phyloP scores from a whole-genome alignment of 1,140 invertebrate genomes.

The Drosophila insularis region DNA sequence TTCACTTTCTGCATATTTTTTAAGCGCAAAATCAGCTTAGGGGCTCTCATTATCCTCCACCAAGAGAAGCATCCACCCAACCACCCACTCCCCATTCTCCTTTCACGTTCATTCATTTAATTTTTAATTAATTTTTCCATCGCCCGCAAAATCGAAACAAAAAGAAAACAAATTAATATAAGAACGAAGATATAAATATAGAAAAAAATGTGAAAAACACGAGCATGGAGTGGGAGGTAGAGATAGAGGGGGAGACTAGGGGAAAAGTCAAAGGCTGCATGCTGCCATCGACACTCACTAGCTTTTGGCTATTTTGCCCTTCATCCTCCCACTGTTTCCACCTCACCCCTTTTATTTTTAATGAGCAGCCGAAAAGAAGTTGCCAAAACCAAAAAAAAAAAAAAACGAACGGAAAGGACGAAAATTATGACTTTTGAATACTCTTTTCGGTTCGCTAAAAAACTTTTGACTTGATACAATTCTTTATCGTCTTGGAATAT shows the following conservation, averaged over 20 bases:
- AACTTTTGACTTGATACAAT: too few species aligned
- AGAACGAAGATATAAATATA: slow-evolving; percentile 61
- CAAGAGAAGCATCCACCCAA: not conserved
- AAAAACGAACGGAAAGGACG: not conserved
- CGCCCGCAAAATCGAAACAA: slow-evolving; percentile 64
- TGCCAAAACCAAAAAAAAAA: slow-evolving; percentile 10
- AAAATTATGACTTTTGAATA: not conserved
- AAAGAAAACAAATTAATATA: slow-evolving; percentile 75
- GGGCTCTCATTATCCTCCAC: slow-evolving; percentile 70
- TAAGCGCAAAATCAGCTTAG: slow-evolving; percentile 80
- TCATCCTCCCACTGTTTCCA: not conserved
- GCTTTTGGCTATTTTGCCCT: slow-evolving; percentile 61
- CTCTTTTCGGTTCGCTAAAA: not conserved
- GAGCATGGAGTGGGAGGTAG: not conserved
- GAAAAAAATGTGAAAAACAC: not conserved
- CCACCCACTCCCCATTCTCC: slow-evolving; percentile 24
- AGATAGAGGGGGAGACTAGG: not conserved
- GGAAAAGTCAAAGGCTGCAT: not conserved
- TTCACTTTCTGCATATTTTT: slow-evolving; percentile 63
- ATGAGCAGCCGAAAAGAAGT: slow-evolving; percentile 44
- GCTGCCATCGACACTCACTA: slow-evolving; percentile 70
- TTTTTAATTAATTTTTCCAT: slow-evolving; percentile 82
- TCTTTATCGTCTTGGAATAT: too few species aligned
- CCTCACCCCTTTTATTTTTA: slow-evolving; percentile 26
- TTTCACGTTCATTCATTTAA: slow-evolving; percentile 76